These are phyloP conservation scores for Oligia strigilis DNA, from an alignment of 2,888 invertebrate genomes.

Conservation along the genomic window DNA sequence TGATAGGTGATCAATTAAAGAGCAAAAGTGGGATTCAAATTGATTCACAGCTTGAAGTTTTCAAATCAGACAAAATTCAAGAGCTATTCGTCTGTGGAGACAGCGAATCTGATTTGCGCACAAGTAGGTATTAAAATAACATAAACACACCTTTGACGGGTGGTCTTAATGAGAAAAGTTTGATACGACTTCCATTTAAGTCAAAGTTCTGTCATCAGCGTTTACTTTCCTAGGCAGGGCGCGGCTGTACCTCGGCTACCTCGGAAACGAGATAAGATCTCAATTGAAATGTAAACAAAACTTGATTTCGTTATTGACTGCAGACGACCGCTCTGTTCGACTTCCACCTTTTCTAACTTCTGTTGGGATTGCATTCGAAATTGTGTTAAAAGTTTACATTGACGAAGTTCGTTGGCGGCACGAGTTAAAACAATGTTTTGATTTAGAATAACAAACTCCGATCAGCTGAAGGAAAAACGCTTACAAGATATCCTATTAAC, in stretches of 20 bases:
- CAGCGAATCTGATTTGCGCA: constrained; percentile 80
- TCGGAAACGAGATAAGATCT: constrained; percentile 80
- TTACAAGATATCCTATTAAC: constrained; percentile 48
- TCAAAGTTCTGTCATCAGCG: constrained; percentile 88
- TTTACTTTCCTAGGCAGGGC: constrained; percentile 82
- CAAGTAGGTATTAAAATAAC: constrained; percentile 88
- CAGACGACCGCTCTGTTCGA: constrained; percentile 76
- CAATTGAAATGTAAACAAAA: constrained; percentile 83
- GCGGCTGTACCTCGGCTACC: constrained; percentile 68
- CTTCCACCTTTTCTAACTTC: constrained; percentile 79
- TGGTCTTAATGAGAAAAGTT: constrained; percentile 90
- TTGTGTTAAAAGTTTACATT: constrained; percentile 85
- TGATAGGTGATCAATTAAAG: background rate
- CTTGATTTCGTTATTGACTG: constrained; percentile 81
- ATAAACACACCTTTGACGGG: constrained; percentile 89
- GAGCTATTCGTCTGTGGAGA: constrained; percentile 58
- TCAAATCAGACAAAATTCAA: constrained; percentile 48
- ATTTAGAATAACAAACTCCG: constrained; percentile 76
- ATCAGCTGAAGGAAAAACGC: constrained; percentile 70
- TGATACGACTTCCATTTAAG: constrained; percentile 88
- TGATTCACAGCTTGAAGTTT: constrained; percentile 24
- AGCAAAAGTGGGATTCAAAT: constrained; percentile 19
- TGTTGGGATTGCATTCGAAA: constrained; percentile 82
- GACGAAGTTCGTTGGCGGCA: constrained; percentile 75
- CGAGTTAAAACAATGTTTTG: constrained; percentile 78